phyloP scores from a whole-genome alignment of 2,113 vertebrate genomes.

The Gasterosteus nipponicus region DNA sequence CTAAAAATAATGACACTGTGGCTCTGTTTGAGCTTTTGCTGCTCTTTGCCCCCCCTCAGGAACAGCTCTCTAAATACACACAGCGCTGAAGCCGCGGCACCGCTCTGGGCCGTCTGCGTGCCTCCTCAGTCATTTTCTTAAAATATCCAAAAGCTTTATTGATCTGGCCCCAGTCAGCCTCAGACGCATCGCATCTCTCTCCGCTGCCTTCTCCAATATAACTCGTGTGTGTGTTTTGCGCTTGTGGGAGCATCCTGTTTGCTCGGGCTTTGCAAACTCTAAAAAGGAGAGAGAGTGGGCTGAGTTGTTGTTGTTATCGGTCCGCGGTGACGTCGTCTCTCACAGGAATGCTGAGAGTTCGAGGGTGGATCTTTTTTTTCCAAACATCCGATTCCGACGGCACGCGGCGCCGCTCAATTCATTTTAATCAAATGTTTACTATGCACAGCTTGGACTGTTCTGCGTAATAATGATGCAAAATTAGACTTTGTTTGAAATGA shows the following conservation, averaged over 20 bases:
- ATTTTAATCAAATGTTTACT: constrained; percentile 76
- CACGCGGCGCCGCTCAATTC: constrained; percentile 62
- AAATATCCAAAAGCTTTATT: constrained; percentile 77
- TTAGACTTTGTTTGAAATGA: constrained; percentile 65
- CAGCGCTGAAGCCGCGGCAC: constrained; percentile 38
- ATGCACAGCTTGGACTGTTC: constrained; percentile 55
- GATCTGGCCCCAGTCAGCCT: constrained; percentile 64
- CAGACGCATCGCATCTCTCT: constrained; percentile 52
- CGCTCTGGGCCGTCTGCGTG: constrained; percentile 65
- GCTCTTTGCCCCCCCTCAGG: constrained; percentile 75
- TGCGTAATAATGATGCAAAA: constrained; percentile 58
- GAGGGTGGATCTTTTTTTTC: constrained; percentile 33
- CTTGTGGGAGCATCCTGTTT: constrained; percentile 35
- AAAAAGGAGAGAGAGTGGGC: constrained; percentile 42
- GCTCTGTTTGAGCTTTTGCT: constrained; percentile 79
- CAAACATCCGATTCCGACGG: constrained; percentile 59
- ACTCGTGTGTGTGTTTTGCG: constrained; percentile 14
- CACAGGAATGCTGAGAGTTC: constrained; percentile 42
- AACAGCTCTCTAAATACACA: constrained; percentile 77
- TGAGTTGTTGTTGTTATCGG: constrained; percentile 70
- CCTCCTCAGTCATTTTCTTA: constrained; percentile 69
- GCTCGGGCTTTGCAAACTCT: constrained; percentile 9
- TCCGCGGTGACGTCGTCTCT: constrained; percentile 63
- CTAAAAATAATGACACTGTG: constrained; percentile 83
- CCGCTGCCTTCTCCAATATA: constrained; percentile 41